These are phyloP conservation scores for Meda fulgida DNA, from an alignment of 2,797 vertebrate species.

Conservation along the genomic window DNA sequence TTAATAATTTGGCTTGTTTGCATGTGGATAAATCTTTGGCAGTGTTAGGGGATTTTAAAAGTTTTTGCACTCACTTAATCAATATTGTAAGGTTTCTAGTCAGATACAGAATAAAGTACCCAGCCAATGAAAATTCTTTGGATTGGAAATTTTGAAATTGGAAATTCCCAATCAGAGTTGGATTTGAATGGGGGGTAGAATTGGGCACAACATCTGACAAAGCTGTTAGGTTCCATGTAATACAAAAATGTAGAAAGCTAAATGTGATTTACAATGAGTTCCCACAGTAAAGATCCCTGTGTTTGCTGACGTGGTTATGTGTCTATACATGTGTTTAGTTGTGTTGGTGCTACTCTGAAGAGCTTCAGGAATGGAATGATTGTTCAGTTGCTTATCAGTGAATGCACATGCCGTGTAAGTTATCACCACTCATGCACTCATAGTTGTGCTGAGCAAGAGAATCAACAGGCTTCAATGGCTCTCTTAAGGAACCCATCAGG, in stretches of 20 bases:
- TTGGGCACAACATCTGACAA: not conserved
- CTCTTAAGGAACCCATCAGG: slow-evolving; percentile 35
- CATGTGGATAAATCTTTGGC: not conserved
- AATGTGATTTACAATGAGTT: not conserved
- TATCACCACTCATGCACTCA: slow-evolving; percentile 15
- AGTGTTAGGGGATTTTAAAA: not conserved
- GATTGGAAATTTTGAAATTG: too few species aligned
- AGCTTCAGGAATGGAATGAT: slow-evolving; percentile 3
- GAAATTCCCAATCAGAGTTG: not conserved
- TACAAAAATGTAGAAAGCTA: not conserved
- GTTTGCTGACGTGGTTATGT: not conserved
- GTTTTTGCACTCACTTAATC: not conserved
- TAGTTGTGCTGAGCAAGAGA: slow-evolving; percentile 19
- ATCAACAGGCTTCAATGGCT: slow-evolving; percentile 39
- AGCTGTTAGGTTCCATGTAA: not conserved
- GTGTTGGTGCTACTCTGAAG: not conserved
- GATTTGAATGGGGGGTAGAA: not conserved
- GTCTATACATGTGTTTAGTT: not conserved
- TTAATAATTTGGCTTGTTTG: not conserved
- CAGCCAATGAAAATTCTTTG: not conserved
- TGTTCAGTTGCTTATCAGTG: slow-evolving; percentile 40
- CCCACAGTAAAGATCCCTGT: not conserved
- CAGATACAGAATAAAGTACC: not conserved
- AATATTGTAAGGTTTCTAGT: not conserved
- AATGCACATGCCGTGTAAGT: slow-evolving; percentile 38